Conservation (phyloP, 2,113 vertebrate species). For the Macrotis lagotis region DNA sequence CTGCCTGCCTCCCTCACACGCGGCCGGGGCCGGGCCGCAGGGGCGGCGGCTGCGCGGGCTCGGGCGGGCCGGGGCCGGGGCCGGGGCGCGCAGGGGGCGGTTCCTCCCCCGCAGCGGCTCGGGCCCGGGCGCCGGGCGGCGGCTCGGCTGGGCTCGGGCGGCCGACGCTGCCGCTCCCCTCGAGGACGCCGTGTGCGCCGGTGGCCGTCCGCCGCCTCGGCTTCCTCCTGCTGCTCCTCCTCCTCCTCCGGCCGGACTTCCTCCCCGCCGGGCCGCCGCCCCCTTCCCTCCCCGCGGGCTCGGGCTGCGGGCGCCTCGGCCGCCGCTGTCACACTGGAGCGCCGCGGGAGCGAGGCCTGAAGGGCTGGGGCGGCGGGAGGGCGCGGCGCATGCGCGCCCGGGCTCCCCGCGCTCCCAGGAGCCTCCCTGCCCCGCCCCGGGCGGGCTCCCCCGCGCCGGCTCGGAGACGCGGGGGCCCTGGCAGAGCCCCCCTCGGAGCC, state of each 20-base stretch:
- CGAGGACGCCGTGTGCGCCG: constrained; percentile 59
- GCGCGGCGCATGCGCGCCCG: not conserved
- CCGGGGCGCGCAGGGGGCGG: constrained; percentile 58
- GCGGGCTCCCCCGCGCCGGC: not conserved
- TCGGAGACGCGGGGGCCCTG: not conserved
- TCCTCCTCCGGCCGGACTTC: not conserved
- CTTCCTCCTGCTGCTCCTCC: not conserved
- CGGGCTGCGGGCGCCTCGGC: not conserved
- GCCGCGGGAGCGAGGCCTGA: not conserved
- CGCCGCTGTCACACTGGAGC: constrained; percentile 43
- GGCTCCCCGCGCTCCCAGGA: not conserved
- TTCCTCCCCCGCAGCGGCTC: constrained; percentile 61
- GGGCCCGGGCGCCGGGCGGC: constrained; percentile 50
- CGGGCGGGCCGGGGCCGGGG: constrained; percentile 49
- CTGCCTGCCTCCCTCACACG: constrained; percentile 39
- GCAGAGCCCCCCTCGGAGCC: too few relatives aligned
- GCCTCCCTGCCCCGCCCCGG: not conserved
- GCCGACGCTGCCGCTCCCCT: constrained; percentile 32
- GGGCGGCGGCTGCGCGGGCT: constrained; percentile 34
- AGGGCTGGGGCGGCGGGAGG: not conserved
- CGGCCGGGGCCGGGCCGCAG: constrained; percentile 18
- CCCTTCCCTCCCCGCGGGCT: not conserved
- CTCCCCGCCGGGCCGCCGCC: not conserved
- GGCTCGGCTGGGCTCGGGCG: constrained; percentile 37
- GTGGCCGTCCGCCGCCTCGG: not conserved